Conservation (phyloP, 2,113 vertebrate species). For the Clarias batrachus region DNA sequence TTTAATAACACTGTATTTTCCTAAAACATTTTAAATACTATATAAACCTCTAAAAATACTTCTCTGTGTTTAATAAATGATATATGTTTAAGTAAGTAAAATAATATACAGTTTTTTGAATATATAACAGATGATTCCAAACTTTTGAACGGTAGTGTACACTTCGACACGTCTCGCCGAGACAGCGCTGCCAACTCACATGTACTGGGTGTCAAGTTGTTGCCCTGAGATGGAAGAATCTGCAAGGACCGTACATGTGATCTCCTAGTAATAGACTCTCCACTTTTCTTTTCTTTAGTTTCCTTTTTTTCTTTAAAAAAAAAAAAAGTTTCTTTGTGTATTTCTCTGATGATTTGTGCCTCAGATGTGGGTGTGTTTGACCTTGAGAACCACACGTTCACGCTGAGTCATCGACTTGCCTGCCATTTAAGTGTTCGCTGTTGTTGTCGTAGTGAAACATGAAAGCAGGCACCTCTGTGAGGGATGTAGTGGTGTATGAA, state of each 20-base stretch:
- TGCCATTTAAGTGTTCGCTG: slow-evolving; percentile 78
- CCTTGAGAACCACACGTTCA: slow-evolving; percentile 81
- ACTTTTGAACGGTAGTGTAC: slow-evolving; percentile 30
- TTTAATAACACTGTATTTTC: slow-evolving; percentile 7
- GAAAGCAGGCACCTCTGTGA: slow-evolving; percentile 82
- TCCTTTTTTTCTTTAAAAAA: background rate
- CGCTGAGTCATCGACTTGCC: slow-evolving; percentile 71
- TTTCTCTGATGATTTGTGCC: background rate
- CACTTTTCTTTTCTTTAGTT: slow-evolving; percentile 29
- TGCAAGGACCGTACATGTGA: slow-evolving; percentile 25
- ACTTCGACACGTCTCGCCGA: slow-evolving; percentile 38
- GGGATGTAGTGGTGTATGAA: slow-evolving; percentile 84
- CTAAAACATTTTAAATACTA: background rate
- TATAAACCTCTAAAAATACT: background rate
- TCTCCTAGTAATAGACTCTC: slow-evolving; percentile 20
- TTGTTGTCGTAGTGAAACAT: slow-evolving; percentile 81
- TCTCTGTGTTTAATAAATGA: background rate
- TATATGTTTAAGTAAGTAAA: background rate
- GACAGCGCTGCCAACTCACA: slow-evolving; percentile 19
- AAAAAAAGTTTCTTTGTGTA: background rate
- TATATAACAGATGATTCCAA: slow-evolving; percentile 18
- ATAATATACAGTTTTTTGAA: background rate
- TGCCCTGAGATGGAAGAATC: slow-evolving; percentile 32
- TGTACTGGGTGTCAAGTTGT: slow-evolving; percentile 27
- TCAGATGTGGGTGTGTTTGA: slow-evolving; percentile 82